These are phyloP conservation scores for Rhynchonycteris naso DNA, from an alignment of 2,797 vertebrate genomes.

Conservation along the genomic window DNA sequence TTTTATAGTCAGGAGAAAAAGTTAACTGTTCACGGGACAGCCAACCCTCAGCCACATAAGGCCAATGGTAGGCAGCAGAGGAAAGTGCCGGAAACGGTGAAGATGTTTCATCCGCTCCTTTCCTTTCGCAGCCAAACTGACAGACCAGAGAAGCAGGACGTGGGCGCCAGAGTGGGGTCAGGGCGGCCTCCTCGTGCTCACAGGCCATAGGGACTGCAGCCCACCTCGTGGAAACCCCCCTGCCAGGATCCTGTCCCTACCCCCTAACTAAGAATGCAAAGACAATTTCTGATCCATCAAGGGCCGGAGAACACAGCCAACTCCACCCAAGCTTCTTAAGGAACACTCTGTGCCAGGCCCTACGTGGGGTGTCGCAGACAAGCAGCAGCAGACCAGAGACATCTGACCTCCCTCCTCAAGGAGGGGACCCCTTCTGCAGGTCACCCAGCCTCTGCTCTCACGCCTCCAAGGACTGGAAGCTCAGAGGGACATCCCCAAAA, in stretches of 20 bases:
- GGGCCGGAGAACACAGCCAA: not conserved
- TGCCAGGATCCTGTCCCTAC: rapidly evolving
- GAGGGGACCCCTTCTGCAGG: not conserved
- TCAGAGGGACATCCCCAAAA: not conserved
- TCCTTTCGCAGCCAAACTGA: not conserved
- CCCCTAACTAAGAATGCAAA: too few species aligned
- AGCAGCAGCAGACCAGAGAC: not conserved
- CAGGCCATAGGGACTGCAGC: not conserved
- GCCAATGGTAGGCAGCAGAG: not conserved
- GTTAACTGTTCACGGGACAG: not conserved
- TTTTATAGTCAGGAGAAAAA: not conserved
- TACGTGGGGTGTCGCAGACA: rapidly evolving
- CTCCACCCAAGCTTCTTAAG: not conserved
- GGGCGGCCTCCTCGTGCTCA: too few species aligned
- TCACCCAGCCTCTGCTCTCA: not conserved
- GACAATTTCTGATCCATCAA: not conserved
- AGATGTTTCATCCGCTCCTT: not conserved
- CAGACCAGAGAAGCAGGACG: not conserved
- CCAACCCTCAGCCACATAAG: not conserved
- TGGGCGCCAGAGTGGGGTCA: not conserved
- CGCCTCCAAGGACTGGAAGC: not conserved
- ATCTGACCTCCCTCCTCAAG: not conserved
- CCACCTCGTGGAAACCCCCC: not conserved
- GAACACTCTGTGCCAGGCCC: not conserved
- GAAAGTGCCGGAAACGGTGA: not conserved